Conservation (phyloP, 2,888 invertebrate species). For the Copidosoma aretas region DNA sequence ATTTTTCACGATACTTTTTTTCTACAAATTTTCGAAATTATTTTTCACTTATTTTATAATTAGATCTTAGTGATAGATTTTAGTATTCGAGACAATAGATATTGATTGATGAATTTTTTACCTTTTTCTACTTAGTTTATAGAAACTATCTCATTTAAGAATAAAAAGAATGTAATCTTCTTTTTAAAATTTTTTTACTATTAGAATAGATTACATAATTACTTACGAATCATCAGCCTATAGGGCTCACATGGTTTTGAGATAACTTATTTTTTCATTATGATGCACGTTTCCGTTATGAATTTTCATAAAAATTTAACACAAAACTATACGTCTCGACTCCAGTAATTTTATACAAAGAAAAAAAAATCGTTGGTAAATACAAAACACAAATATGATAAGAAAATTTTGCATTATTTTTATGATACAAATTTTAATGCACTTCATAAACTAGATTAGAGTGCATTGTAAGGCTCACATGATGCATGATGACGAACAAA, state of each 20-base stretch:
- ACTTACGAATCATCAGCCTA: conserved; percentile 1
- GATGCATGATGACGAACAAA: conserved; percentile 29
- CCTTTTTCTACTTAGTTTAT: neutral
- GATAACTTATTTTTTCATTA: neutral
- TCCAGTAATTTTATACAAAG: neutral
- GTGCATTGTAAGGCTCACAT: conserved; percentile 28
- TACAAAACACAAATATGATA: no score
- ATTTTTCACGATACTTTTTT: conserved; percentile 29
- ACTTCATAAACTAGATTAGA: conserved; percentile 14
- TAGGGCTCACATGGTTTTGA: neutral
- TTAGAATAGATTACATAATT: neutral
- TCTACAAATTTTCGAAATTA: conserved; percentile 19
- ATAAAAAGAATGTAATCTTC: conserved; percentile 15
- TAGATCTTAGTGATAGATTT: conserved; percentile 34
- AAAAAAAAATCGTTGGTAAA: neutral
- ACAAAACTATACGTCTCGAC: no score
- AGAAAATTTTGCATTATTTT: no score
- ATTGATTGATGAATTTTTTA: neutral
- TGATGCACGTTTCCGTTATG: conserved; percentile 1
- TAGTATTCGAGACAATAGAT: neutral
- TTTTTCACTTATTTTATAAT: conserved; percentile 19
- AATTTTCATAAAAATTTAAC: neutral
- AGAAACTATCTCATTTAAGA: neutral
- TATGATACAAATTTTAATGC: no score
- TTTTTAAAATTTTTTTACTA: conserved; percentile 6